Percentiles rank a stretch among this genome's conserved stretches.
These are phyloP conservation scores for Amniataba percoides DNA, from an alignment of 2,797 vertebrate species.

Conservation along the genomic window DNA sequence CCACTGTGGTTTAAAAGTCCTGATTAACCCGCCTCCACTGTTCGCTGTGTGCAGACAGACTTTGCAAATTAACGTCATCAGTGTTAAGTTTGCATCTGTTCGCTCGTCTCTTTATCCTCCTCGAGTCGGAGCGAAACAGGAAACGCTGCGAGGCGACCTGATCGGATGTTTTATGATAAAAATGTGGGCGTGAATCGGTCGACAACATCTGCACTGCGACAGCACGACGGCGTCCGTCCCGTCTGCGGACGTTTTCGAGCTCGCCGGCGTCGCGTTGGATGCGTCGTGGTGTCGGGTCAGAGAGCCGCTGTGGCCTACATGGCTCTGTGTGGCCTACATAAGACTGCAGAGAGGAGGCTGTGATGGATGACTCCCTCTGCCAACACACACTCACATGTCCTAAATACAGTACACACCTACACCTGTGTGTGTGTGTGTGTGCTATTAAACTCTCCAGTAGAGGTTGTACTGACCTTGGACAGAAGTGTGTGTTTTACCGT, in stretches of 20 bases:
- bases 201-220: slow-evolving; percentile 23
- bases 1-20: background rate
- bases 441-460: background rate
- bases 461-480: slow-evolving; percentile 20
- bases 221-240: background rate
- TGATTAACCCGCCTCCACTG: background rate
- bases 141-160: background rate
- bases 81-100: background rate
- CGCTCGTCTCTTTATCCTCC: background rate
- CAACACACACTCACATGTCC: slow-evolving; percentile 44
- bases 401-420: slow-evolving; percentile 35
- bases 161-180: background rate
- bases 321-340: slow-evolving; percentile 65
- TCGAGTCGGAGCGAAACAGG: background rate
- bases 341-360: slow-evolving; percentile 44
- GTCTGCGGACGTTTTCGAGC: background rate
- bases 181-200: background rate
- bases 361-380: slow-evolving; percentile 52
- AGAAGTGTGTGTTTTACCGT: background rate
- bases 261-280: background rate
- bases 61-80: too few relatives aligned
- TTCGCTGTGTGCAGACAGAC: background rate
- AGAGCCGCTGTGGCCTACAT: slow-evolving; percentile 61
- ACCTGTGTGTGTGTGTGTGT: slow-evolving; percentile 29
- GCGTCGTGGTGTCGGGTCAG: slow-evolving; percentile 47